Evolutionary conservation across 2,113 vertebrate species (phyloP).

Genomic region (Chlorocebus sabaeus): DNA sequence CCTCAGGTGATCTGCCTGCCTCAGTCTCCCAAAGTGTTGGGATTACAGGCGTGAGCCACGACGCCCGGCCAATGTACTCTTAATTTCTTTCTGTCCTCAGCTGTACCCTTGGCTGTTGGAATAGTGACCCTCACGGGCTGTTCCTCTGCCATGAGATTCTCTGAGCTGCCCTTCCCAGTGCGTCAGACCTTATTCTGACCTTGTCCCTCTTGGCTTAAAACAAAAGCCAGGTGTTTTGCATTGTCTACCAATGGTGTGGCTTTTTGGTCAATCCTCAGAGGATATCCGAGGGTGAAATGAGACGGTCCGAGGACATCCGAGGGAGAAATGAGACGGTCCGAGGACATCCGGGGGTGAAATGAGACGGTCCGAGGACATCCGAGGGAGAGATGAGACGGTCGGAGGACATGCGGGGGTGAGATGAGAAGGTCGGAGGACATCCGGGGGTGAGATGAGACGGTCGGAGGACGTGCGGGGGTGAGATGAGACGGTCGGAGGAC

Average conservation of each 20-base stretch:
- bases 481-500: too few relatives aligned
- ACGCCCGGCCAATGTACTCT: accelerated
- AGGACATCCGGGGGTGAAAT: too few relatives aligned
- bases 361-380: too few relatives aligned
- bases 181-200: not conserved
- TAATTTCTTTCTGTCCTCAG: not conserved
- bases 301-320: not conserved
- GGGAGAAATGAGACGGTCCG: too few relatives aligned
- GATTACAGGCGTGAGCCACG: too few relatives aligned
- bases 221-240: not conserved
- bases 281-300: not conserved
- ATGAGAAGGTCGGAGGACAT: too few relatives aligned
- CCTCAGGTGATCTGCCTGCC: too few relatives aligned
- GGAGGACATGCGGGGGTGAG: accelerated
- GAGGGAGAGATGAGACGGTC: too few relatives aligned
- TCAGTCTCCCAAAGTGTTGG: too few relatives aligned
- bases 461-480: too few relatives aligned
- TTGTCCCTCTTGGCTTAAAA: not conserved
- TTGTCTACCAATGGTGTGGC: accelerated
- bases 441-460: accelerated
- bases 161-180: not conserved
- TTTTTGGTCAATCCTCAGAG: not conserved
- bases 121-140: not conserved
- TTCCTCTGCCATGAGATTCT: not conserved
- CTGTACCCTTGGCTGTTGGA: not conserved